Base-by-base conservation (phyloP, 1,140 invertebrate species). In the Laodelphax striatellus region DNA sequence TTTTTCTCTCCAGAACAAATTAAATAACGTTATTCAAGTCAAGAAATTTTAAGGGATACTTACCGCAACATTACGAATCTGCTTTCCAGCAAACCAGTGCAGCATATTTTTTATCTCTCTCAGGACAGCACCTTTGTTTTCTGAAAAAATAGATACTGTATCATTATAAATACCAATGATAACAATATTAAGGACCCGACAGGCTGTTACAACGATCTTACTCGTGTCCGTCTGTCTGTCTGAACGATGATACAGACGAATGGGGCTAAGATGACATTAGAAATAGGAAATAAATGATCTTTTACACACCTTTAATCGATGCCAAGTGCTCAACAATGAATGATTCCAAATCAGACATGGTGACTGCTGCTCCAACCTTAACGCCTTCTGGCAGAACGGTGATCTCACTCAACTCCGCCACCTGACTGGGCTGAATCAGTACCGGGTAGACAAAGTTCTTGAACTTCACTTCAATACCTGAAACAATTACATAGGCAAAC, bases 61-160 rank as follows among this genome's bases (percentile, higher is more conserved):
- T 71, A 85, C 82, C 38, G 82, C 83, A 55, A 84, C 83, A 71
- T 87, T 97, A 63, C 93, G 80, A 57, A 97, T 92, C 78, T 97
- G 94, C 71, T 87, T 90, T 21, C 94, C 92, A 61, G 93, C 94
- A 80, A 97, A 97, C 83, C 88, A 95, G 68, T 91, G 82, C 2
- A 97, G 75, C 86, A 97, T 97, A 59, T 90, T 83, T 19, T 86
- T 75, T 44, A 92, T 81, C 31, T 84, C 82, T 59, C 76, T 69
- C 67, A 89, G 91, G 55, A 90, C 78, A 71, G 85, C 79, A 0
- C 86, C 92, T 72, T 80, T 81, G 58, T 70, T 71, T 67, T 79
- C 76, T 76, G 58, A 43, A 58, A 65, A n/a, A n/a, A n/a, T n/a
- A n/a, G n/a, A n/a, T n/a, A n/a, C n/a, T n/a, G n/a, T n/a, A 54